Evolutionary conservation across 64 coral and sea anemone genomes (phyloP).

Genomic region (Pachyseris speciosa): DNA sequence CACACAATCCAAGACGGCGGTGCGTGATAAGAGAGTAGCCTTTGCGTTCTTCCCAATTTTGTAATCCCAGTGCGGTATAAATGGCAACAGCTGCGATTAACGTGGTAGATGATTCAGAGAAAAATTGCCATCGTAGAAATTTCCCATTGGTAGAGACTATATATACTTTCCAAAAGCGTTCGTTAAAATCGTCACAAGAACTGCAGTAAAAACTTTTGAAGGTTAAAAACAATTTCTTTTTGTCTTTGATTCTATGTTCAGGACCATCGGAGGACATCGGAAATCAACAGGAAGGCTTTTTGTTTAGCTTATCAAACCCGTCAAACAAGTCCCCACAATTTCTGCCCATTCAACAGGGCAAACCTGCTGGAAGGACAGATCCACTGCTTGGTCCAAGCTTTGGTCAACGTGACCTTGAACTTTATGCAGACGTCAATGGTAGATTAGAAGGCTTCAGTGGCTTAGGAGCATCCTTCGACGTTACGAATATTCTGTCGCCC

Average conservation of each 20-base stretch:
- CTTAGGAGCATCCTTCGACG: not conserved
- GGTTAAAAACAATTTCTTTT: not conserved
- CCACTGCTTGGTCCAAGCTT: slow-evolving; percentile 50
- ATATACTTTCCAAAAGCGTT: too few relatives aligned
- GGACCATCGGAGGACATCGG: not conserved
- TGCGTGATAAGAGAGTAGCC: too few relatives aligned
- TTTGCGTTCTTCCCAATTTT: too few relatives aligned
- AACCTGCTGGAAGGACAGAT: not conserved
- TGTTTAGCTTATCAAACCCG: slow-evolving; percentile 42
- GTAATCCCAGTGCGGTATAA: too few relatives aligned
- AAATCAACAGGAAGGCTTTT: slow-evolving; percentile 31
- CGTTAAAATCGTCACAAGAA: too few relatives aligned
- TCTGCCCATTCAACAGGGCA: slow-evolving; percentile 6
- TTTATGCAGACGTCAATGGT: slow-evolving; percentile 17
- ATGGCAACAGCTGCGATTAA: too few relatives aligned
- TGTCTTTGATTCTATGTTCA: not conserved
- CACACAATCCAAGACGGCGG: too few relatives aligned
- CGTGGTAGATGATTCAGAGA: too few relatives aligned
- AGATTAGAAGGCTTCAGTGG: not conserved
- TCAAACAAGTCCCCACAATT: not conserved
- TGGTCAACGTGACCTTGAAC: slow-evolving; percentile 29
- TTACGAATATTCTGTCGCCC: not conserved
- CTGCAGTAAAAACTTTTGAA: not conserved
- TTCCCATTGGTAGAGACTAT: too few relatives aligned
- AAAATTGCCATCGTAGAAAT: too few relatives aligned